Percentiles rank a stretch among this genome's conserved stretches.
Evolutionary conservation across 2,797 vertebrate genomes (phyloP).

Genomic region (Malacoraja senta): DNA sequence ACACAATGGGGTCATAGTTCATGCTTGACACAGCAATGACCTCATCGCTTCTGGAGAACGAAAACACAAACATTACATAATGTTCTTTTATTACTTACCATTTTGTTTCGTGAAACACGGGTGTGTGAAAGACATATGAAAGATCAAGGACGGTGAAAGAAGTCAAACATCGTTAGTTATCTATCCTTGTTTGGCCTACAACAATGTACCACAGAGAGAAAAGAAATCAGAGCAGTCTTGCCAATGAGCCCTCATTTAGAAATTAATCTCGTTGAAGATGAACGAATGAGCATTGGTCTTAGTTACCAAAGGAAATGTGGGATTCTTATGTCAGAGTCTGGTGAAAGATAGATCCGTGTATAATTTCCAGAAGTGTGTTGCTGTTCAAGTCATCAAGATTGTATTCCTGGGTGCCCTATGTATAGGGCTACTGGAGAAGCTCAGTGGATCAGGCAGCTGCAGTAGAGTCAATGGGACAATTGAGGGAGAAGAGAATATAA

Average conservation of each 20-base stretch:
- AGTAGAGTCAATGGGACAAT: too few species aligned
- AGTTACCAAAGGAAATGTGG: neutral
- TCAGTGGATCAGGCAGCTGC: too few species aligned
- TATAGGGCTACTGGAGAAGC: too few species aligned
- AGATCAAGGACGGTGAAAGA: neutral
- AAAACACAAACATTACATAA: neutral
- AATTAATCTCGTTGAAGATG: neutral
- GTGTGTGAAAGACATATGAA: neutral
- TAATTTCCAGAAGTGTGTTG: neutral
- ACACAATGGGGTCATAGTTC: conserved; percentile 97
- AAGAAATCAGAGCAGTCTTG: neutral
- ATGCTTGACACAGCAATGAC: conserved; percentile 94
- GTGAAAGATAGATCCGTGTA: too few species aligned
- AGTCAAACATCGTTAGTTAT: neutral
- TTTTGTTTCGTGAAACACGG: neutral
- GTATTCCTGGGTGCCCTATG: neutral
- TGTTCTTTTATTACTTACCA: neutral
- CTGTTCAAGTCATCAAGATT: neutral
- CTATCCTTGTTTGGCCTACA: neutral
- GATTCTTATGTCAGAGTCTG: neutral
- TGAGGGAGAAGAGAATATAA: too few species aligned
- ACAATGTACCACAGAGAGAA: neutral
- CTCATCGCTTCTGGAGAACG: conserved; percentile 75
- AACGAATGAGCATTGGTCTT: neutral
- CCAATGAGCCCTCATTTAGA: neutral